A percentile compares a stretch with the other conserved stretches of the same genome.
phyloP scores from a whole-genome alignment of 1,140 invertebrate genomes.

The Drosophila takahashii region DNA sequence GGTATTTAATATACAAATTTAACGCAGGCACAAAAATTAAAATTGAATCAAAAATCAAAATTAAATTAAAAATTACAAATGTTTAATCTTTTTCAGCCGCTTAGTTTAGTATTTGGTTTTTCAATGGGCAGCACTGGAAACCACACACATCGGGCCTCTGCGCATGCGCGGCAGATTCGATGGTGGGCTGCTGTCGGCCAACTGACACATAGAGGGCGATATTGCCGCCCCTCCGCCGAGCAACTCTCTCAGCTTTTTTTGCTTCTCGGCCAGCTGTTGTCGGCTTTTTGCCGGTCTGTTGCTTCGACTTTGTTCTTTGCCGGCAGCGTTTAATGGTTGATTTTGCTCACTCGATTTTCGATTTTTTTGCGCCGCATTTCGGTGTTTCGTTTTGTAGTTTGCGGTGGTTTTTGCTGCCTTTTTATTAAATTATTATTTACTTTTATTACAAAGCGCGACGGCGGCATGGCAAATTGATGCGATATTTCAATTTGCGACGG shows the following conservation, averaged over 20 bases:
- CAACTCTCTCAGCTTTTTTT: constrained; percentile 6
- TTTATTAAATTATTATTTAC: constrained; percentile 83
- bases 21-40: no score
- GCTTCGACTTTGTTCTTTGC: constrained; percentile 75
- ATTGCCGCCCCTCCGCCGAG: constrained; percentile 6
- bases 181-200: constrained; percentile 21
- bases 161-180: constrained; percentile 47
- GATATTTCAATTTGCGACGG: constrained; percentile 80
- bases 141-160: constrained; percentile 50
- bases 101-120: neutral
- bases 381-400: constrained; percentile 34
- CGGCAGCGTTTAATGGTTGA: constrained; percentile 76
- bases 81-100: no score
- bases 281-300: constrained; percentile 60
- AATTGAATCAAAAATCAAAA: no score
- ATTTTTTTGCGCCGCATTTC: constrained; percentile 21
- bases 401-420: constrained; percentile 40
- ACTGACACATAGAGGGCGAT: constrained; percentile 46
- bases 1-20: no score
- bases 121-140: constrained; percentile 1
- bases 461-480: constrained; percentile 80
- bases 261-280: constrained; percentile 64
- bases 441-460: constrained; percentile 80
- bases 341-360: constrained; percentile 45
- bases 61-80: no score